Evolutionary conservation across 2,888 invertebrate species (phyloP).

Genomic region (Metalampra italica): DNA sequence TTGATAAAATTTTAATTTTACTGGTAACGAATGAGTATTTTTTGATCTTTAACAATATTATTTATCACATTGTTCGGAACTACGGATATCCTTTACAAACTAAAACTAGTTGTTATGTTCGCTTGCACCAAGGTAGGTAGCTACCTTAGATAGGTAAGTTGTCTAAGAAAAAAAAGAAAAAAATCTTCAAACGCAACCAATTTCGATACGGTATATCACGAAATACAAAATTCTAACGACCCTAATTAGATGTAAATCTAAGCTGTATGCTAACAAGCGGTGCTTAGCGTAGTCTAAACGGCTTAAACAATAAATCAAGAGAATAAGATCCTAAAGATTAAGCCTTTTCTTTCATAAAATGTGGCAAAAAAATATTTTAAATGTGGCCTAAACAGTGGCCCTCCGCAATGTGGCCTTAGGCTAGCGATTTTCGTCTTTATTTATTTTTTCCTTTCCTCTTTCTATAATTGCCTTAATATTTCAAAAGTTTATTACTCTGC

Average conservation of each 20-base stretch:
- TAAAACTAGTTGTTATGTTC: too few species aligned
- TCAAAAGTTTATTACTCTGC: constrained; percentile 48
- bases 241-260: constrained; percentile 70
- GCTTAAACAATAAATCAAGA: constrained; percentile 58
- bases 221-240: constrained; percentile 45
- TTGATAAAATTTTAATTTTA: too few species aligned
- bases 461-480: constrained; percentile 62
- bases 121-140: too few species aligned
- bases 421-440: constrained; percentile 55
- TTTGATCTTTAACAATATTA: too few species aligned
- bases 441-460: constrained; percentile 48
- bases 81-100: too few species aligned
- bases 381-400: constrained; percentile 69
- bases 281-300: constrained; percentile 43
- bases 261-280: constrained; percentile 66
- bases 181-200: neutral
- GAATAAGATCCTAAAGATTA: constrained; percentile 58
- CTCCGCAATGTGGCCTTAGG: constrained; percentile 50
- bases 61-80: too few species aligned
- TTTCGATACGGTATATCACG: constrained; percentile 47
- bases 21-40: too few species aligned
- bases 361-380: constrained; percentile 45
- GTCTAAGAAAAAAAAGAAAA: too few species aligned
- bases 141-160: too few species aligned
- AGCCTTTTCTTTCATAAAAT: constrained; percentile 45